phyloP scores from a whole-genome alignment of 1,140 invertebrate genomes.

The Polyergus mexicanus region DNA sequence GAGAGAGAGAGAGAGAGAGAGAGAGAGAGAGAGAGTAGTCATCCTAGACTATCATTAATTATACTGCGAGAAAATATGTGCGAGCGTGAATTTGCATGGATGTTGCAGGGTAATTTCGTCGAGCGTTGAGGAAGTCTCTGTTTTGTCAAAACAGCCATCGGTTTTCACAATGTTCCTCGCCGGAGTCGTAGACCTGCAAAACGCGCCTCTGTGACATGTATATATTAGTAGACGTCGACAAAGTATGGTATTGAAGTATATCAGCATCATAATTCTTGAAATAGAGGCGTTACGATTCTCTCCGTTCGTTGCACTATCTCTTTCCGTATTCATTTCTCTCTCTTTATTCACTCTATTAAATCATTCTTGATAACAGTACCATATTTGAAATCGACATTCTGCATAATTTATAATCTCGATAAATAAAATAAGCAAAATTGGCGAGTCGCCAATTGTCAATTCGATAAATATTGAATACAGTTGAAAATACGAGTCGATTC shows the following conservation, averaged over 20 bases:
- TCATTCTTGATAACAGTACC: background rate
- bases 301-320: constrained; percentile 43
- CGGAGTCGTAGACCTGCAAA: constrained; percentile 34
- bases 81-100: background rate
- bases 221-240: constrained; percentile 43
- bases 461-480: background rate
- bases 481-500: background rate
- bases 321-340: background rate
- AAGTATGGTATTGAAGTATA: constrained; percentile 29
- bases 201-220: constrained; percentile 23
- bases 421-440: background rate
- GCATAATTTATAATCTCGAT: background rate
- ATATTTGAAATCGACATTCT: background rate
- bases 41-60: constrained; percentile 7
- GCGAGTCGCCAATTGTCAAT: background rate
- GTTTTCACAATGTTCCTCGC: background rate
- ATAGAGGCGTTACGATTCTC: constrained; percentile 35
- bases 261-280: constrained; percentile 57
- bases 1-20: too few relatives aligned
- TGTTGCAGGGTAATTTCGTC: constrained; percentile 6
- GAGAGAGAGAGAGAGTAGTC: background rate
- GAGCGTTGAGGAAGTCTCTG: background rate
- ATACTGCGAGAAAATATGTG: background rate
- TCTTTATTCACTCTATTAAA: too few relatives aligned
- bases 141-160: background rate